phyloP scores from a whole-genome alignment of 2,113 vertebrate species.

The Oceanodroma tethys region DNA sequence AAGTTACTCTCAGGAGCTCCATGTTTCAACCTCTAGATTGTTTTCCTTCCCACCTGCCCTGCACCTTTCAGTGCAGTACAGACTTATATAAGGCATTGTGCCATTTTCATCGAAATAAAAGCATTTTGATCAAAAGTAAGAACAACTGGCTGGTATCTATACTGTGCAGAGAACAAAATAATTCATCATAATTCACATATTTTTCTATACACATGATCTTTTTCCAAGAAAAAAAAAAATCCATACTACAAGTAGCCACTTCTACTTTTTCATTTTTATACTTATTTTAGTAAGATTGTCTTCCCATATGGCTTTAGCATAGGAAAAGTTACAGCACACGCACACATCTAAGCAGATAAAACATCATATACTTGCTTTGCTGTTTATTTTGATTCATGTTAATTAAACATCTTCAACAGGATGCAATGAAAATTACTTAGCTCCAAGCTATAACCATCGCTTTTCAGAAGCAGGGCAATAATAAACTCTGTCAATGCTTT shows the following conservation, averaged over 20 bases:
- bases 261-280: not conserved
- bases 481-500: slow-evolving; percentile 5
- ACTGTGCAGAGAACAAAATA: not conserved
- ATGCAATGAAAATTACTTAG: not conserved
- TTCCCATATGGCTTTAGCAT: not conserved
- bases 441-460: not conserved
- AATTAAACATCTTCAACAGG: slow-evolving; percentile 29
- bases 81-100: not conserved
- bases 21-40: not conserved
- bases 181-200: not conserved
- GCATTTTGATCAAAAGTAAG: not conserved
- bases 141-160: not conserved
- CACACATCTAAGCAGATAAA: not conserved
- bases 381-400: slow-evolving; percentile 31
- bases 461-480: slow-evolving; percentile 7
- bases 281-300: not conserved
- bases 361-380: not conserved
- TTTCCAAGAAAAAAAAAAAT: not conserved
- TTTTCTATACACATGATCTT: not conserved
- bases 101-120: not conserved
- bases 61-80: not conserved
- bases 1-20: not conserved
- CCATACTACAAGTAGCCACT: not conserved
- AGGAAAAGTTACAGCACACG: not conserved
- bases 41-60: not conserved